Percentiles rank a stretch among this genome's conserved stretches.
These are phyloP conservation scores for Lacerta bilineata DNA, from an alignment of 2,797 vertebrate species.

Conservation along the genomic window DNA sequence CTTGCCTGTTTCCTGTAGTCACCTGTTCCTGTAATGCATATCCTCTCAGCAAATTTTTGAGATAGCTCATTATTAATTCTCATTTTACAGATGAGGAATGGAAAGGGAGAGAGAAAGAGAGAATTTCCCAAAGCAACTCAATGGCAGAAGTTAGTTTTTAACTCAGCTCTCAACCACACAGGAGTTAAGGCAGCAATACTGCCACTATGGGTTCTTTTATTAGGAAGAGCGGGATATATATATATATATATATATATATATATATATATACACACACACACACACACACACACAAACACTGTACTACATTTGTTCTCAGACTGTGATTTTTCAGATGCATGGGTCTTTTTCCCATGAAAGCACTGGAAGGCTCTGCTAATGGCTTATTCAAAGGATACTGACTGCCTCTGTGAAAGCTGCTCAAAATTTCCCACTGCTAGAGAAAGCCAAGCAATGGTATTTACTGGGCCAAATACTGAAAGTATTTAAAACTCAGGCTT, in stretches of 20 bases:
- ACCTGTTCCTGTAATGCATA: neutral
- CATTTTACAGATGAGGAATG: neutral
- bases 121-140: neutral
- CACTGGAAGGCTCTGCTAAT: neutral
- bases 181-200: neutral
- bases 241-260: too few relatives aligned
- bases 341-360: neutral
- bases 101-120: neutral
- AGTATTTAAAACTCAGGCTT: slow-evolving; percentile 26
- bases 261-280: too few relatives aligned
- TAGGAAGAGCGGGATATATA: too few relatives aligned
- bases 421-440: neutral
- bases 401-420: neutral
- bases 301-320: neutral
- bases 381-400: neutral
- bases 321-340: neutral
- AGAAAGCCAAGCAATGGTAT: neutral
- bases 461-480: neutral
- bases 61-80: neutral
- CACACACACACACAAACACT: neutral
- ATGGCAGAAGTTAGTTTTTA: neutral
- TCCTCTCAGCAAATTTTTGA: neutral
- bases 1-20: neutral
- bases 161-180: neutral
- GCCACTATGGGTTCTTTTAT: too few relatives aligned